phyloP scores from a whole-genome alignment of 2,797 vertebrate species.

The Gymnoscopelus braueri region DNA sequence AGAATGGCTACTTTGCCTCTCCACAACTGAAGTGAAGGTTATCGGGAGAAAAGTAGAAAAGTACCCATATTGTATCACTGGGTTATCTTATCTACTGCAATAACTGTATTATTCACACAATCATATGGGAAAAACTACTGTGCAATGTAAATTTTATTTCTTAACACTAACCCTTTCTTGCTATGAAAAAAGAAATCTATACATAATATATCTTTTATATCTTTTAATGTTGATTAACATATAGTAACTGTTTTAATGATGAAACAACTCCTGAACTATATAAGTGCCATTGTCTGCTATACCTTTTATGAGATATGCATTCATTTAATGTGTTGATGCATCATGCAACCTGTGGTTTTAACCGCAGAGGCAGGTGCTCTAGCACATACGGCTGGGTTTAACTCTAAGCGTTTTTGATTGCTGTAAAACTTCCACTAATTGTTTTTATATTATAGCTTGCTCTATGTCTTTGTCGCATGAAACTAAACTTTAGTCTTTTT shows the following conservation, averaged over 20 bases:
- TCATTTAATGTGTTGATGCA: constrained; percentile 1
- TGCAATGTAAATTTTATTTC: constrained; percentile 50
- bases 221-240: not conserved
- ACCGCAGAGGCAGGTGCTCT: constrained; percentile 28
- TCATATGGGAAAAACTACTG: constrained; percentile 45
- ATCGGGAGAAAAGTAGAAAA: not conserved
- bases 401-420: too few species aligned
- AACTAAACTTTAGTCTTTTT: constrained; percentile 12
- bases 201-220: not conserved
- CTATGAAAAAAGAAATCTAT: constrained; percentile 4
- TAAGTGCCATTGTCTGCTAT: constrained; percentile 12
- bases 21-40: constrained; percentile 85
- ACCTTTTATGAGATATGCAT: not conserved
- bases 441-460: constrained; percentile 37
- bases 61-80: constrained; percentile 9
- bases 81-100: constrained; percentile 28
- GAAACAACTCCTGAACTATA: constrained; percentile 6
- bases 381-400: constrained; percentile 7
- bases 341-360: constrained; percentile 58
- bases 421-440: constrained; percentile 13
- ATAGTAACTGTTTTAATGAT: constrained; percentile 31
- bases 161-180: constrained; percentile 10
- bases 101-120: constrained; percentile 40
- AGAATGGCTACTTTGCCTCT: constrained; percentile 89
- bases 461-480: constrained; percentile 45